Evolutionary conservation across 2,888 invertebrate species (phyloP).

Genomic region (Ichneumoninae sp.): DNA sequence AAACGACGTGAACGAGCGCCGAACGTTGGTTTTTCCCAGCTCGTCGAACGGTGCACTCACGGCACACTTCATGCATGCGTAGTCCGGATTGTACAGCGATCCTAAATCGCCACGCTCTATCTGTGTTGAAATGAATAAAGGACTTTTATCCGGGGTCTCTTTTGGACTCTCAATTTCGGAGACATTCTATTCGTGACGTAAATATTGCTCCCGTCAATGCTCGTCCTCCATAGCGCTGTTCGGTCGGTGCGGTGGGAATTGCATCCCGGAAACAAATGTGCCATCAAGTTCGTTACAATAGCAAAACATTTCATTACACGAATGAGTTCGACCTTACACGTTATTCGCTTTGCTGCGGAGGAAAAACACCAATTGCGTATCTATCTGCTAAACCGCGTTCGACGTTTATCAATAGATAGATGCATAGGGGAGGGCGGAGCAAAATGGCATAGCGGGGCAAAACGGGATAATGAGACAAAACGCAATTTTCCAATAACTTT

Average conservation of each 20-base stretch:
- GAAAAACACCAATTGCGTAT: not conserved
- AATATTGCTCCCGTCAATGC: slow-evolving; percentile 29
- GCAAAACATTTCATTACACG: slow-evolving; percentile 28
- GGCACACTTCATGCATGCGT: slow-evolving; percentile 14
- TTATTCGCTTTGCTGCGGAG: not conserved
- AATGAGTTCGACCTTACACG: not conserved
- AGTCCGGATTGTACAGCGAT: slow-evolving; percentile 20
- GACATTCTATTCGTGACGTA: slow-evolving; percentile 19
- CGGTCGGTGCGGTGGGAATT: not conserved
- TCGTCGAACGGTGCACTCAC: slow-evolving; percentile 34
- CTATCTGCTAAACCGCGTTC: not conserved
- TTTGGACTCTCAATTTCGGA: slow-evolving; percentile 17
- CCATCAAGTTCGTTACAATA: not conserved
- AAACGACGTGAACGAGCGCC: slow-evolving; percentile 28
- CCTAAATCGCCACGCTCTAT: slow-evolving; percentile 10
- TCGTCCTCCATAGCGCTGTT: not conserved
- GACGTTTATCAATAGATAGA: not conserved
- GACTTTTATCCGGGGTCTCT: not conserved
- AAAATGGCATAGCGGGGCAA: too few species aligned
- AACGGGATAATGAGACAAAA: too few species aligned
- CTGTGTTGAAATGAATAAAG: slow-evolving; percentile 30
- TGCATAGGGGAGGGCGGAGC: too few species aligned
- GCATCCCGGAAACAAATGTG: not conserved
- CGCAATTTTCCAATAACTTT: too few species aligned
- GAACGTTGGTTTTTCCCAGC: slow-evolving; percentile 24